phyloP scores from a whole-genome alignment of 2,888 invertebrate genomes.

The Osmoderma eremita region DNA sequence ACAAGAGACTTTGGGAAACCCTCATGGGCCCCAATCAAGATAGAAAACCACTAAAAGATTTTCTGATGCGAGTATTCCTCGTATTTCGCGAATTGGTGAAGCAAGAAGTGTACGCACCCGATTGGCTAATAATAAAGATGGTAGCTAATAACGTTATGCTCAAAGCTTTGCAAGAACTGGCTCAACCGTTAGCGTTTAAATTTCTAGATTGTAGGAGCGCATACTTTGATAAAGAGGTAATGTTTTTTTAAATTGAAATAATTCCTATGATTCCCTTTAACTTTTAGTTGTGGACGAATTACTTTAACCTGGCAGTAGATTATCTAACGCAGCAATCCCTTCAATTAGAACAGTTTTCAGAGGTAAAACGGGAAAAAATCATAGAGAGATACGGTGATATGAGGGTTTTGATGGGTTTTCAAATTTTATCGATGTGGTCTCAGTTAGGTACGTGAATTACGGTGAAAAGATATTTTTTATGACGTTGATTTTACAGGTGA shows the following conservation, averaged over 20 bases:
- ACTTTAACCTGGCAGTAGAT: constrained; percentile 82
- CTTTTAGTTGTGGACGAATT: constrained; percentile 72
- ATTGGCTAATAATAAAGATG: constrained; percentile 92
- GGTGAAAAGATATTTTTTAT: too few relatives aligned
- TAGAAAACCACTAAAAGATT: constrained; percentile 84
- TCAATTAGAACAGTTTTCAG: constrained; percentile 84
- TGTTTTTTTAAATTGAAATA: not conserved
- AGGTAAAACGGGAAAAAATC: constrained; percentile 80
- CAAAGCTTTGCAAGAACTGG: constrained; percentile 86
- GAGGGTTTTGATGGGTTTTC: constrained; percentile 92
- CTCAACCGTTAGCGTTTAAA: constrained; percentile 85
- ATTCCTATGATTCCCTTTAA: not conserved
- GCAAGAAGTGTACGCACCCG: constrained; percentile 83
- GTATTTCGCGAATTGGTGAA: constrained; percentile 83
- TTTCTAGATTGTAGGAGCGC: constrained; percentile 78
- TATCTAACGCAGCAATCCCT: constrained; percentile 84
- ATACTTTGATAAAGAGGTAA: constrained; percentile 81
- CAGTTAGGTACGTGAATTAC: constrained; percentile 72
- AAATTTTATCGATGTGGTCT: constrained; percentile 92
- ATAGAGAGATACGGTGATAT: constrained; percentile 86
- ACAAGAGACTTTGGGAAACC: constrained; percentile 86
- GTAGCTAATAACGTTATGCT: constrained; percentile 87
- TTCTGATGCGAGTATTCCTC: constrained; percentile 82
- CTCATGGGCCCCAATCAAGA: constrained; percentile 75
- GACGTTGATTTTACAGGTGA: constrained; percentile 68